Conservation (phyloP, 2,888 invertebrate genomes). For the Corbicula japonica region DNA sequence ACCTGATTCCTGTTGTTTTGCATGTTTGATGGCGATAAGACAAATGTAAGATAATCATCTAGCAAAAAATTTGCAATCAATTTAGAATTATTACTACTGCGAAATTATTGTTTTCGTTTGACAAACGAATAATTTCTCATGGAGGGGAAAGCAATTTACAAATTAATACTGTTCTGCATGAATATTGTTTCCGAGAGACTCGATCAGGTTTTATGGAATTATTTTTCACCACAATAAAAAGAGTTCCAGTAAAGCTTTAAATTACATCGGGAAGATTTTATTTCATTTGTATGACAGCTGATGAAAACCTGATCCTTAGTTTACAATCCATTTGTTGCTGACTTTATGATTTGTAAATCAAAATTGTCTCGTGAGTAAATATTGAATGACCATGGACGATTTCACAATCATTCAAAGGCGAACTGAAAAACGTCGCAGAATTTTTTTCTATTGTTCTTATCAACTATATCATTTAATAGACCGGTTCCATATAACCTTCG, state of each 20-base stretch:
- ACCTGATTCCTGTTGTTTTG: too few relatives aligned
- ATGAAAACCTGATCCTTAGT: constrained; percentile 37
- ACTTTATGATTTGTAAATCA: constrained; percentile 55
- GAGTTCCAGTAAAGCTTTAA: constrained; percentile 12
- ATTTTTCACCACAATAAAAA: constrained; percentile 11
- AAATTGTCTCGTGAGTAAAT: constrained; percentile 45
- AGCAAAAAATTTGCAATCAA: too few relatives aligned
- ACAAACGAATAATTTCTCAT: constrained; percentile 15
- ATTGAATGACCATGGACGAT: constrained; percentile 53
- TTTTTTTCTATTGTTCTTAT: constrained; percentile 35
- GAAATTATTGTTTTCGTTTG: too few relatives aligned
- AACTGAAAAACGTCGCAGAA: too few relatives aligned
- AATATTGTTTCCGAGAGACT: constrained; percentile 24
- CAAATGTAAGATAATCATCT: too few relatives aligned
- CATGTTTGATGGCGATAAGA: too few relatives aligned
- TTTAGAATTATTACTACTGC: too few relatives aligned
- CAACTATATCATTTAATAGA: constrained; percentile 24
- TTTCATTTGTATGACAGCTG: constrained; percentile 25
- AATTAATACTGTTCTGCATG: constrained; percentile 36
- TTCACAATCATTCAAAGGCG: too few relatives aligned
- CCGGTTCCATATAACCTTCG: constrained; percentile 27
- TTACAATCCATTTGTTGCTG: constrained; percentile 56
- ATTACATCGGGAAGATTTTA: constrained; percentile 37
- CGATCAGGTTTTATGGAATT: too few relatives aligned
- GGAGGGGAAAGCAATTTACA: constrained; percentile 32